Percentiles rank a stretch among this genome's conserved stretches.
phyloP scores from a whole-genome alignment of 1,140 invertebrate genomes.

The Campoletis sonorensis region DNA sequence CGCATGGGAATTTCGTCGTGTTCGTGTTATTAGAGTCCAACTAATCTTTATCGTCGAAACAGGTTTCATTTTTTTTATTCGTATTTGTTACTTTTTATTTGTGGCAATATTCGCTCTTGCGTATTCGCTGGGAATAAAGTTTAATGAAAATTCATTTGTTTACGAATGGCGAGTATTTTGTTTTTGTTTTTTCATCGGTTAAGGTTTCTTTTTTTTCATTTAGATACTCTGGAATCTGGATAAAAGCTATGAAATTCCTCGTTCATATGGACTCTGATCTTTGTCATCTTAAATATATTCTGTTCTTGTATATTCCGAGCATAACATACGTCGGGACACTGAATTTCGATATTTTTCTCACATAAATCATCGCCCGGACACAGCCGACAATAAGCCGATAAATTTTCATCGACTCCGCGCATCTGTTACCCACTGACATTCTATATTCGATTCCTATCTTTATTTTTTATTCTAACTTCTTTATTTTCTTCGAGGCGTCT shows the following conservation, averaged over 20 bases:
- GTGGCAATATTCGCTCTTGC: not conserved
- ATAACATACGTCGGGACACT: not conserved
- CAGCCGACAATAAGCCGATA: not conserved
- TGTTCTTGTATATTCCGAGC: not conserved
- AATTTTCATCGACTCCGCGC: constrained; percentile 13
- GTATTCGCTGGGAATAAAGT: too few species aligned
- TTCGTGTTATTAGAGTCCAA: not conserved
- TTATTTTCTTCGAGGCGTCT: not conserved
- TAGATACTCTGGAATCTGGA: too few species aligned
- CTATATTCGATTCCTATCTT: not conserved
- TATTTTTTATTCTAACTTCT: not conserved
- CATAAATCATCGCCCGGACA: constrained; percentile 17
- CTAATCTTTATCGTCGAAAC: not conserved
- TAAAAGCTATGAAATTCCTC: not conserved
- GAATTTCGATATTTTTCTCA: constrained; percentile 10
- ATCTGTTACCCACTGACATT: constrained; percentile 24
- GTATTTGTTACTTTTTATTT: not conserved
- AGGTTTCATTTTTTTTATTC: not conserved
- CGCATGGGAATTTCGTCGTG: not conserved
- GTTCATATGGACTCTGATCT: not conserved
- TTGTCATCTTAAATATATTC: not conserved
- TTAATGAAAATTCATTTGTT: too few species aligned
- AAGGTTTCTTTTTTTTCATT: not conserved
- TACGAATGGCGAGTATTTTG: not conserved
- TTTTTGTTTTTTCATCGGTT: not conserved